These are phyloP conservation scores for Pithys albifrons DNA, from an alignment of 2,113 vertebrate genomes.

Conservation along the genomic window DNA sequence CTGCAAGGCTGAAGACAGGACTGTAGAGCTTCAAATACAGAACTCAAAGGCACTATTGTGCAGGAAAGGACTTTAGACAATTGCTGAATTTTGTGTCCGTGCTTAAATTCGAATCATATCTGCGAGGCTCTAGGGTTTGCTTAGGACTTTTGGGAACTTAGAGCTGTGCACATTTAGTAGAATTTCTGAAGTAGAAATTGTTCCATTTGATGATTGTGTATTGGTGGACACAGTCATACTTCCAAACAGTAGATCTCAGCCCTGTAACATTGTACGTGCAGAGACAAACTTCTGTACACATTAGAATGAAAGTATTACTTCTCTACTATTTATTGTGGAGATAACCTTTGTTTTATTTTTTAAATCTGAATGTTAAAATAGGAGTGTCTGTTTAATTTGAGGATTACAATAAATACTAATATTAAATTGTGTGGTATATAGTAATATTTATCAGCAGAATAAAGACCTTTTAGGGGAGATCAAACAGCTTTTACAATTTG, in stretches of 20 bases:
- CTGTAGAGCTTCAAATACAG: neutral
- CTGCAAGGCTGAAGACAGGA: neutral
- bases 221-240: neutral
- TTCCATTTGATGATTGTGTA: neutral
- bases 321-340: neutral
- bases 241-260: neutral
- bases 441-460: neutral
- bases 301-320: neutral
- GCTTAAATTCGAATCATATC: neutral
- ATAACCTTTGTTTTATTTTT: neutral
- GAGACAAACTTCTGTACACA: neutral
- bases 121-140: neutral
- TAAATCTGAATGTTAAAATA: neutral
- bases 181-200: neutral
- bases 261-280: rapidly evolving
- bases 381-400: neutral
- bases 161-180: neutral
- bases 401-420: neutral
- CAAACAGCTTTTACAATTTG: neutral
- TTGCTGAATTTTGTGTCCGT: neutral
- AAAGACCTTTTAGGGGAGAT: neutral
- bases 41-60: slow-evolving; percentile 1
- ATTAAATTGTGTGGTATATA: neutral
- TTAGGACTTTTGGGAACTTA: neutral
- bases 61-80: neutral